phyloP scores from a whole-genome alignment of 2,113 vertebrate species.

The Murina feae region DNA sequence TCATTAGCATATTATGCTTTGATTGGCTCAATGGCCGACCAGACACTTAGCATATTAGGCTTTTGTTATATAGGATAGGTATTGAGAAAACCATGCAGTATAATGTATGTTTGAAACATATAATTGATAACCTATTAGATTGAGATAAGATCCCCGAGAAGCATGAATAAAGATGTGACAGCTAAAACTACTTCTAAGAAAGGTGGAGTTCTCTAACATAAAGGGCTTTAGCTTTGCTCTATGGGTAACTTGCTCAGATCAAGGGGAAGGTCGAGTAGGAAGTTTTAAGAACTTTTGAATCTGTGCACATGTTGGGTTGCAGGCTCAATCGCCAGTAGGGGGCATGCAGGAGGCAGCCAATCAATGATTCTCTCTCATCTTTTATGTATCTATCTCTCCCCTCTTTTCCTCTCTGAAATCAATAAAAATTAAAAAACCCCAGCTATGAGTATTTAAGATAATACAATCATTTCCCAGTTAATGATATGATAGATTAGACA shows the following conservation, averaged over 20 bases:
- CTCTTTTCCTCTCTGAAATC: too few relatives aligned
- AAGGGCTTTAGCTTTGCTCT: not conserved
- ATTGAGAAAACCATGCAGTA: not conserved
- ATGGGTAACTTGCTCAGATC: not conserved
- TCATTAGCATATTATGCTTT: too few relatives aligned
- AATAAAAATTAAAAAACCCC: not conserved
- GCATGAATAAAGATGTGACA: not conserved
- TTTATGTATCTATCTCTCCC: too few relatives aligned
- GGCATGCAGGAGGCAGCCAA: too few relatives aligned
- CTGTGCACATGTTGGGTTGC: too few relatives aligned
- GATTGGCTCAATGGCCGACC: too few relatives aligned
- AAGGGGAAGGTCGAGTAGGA: not conserved
- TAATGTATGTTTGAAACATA: not conserved
- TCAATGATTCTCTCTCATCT: too few relatives aligned
- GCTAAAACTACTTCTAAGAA: not conserved
- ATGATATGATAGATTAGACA: constrained; percentile 63
- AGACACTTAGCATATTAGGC: too few relatives aligned
- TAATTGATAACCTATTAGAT: not conserved
- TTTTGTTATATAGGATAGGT: not conserved
- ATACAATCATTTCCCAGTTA: constrained; percentile 54
- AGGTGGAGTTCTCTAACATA: not conserved
- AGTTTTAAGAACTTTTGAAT: not conserved
- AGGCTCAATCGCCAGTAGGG: too few relatives aligned
- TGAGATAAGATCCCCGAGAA: not conserved
- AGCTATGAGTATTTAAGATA: constrained; percentile 41